Evolutionary conservation across 1,140 invertebrate species (phyloP).

Genomic region (Cydia fagiglandana): DNA sequence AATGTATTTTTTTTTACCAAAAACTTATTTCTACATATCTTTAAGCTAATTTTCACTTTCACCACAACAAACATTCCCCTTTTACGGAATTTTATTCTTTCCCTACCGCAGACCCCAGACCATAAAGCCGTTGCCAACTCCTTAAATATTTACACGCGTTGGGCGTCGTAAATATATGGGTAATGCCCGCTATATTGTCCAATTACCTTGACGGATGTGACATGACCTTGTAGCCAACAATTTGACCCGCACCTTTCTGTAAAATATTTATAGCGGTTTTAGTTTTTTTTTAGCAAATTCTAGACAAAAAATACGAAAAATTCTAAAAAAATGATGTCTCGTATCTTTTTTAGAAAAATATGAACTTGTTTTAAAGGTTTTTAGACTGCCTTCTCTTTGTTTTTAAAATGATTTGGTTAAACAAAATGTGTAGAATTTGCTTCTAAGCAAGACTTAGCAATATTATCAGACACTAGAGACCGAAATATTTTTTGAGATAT

Average conservation of each 20-base stretch:
- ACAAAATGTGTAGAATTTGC: too few relatives aligned
- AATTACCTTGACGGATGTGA: constrained; percentile 11
- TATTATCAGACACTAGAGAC: too few relatives aligned
- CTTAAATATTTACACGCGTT: constrained; percentile 18
- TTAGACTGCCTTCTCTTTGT: too few relatives aligned
- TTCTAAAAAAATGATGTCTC: too few relatives aligned
- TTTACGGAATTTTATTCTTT: not conserved
- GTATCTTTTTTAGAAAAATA: too few relatives aligned
- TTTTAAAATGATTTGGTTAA: too few relatives aligned
- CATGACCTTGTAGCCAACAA: not conserved
- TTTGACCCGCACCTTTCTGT: not conserved
- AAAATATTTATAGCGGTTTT: not conserved
- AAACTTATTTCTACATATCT: too few relatives aligned
- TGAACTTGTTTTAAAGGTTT: too few relatives aligned
- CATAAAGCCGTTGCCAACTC: constrained; percentile 25
- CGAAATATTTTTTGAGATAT: too few relatives aligned
- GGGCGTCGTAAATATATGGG: constrained; percentile 17
- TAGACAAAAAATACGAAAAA: not conserved
- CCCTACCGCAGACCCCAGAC: not conserved
- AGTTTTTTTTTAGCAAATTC: not conserved
- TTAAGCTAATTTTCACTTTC: too few relatives aligned
- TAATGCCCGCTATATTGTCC: constrained; percentile 15
- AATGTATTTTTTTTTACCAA: too few relatives aligned
- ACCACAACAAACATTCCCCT: not conserved
- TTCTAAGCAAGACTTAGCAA: too few relatives aligned